Evolutionary conservation across 1,140 invertebrate species (phyloP), one percentile per base, ranked within the genome.

Genomic region (Brachionus asplanchnoidis): DNA sequence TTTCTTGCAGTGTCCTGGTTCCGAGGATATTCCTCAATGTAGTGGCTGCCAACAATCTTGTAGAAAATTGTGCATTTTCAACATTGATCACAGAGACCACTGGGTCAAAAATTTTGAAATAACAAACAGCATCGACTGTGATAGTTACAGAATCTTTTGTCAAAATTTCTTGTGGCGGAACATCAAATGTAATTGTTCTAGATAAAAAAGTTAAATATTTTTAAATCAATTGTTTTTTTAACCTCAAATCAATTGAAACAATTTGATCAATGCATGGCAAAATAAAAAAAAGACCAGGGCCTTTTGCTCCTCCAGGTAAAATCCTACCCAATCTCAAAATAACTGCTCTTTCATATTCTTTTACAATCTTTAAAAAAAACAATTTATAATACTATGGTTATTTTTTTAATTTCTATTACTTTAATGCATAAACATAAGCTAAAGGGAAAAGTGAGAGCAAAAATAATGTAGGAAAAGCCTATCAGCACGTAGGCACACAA

Each of bases 111-210:
- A 60, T 36, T 85, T 78, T 53, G 50, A 32, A 36, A 70, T 75
- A 70, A 14, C 50, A 32, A 46, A 84, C 65, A 11, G 60, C 79
- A 85, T 73, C 75, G 14, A 79, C 36, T 83, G 85, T 53, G 1
- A 86, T 77, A 6, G 85, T 85, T 5, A 86, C 85, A 20, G 85
- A 85, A 79, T 86, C 86, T 70, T 84, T 84, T 26, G 66, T 84
- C 42, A 73, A 46, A 14, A 84, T 36, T 50, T 84, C 82, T 84
- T 84, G 82, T 44, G 82, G 60, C 20, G 82, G 82, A 4, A 84
- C 82, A 60, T 84, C 82, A 75, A 70, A 84, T 46, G 60, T 84
- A 20, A 84, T 73, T 7, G 85, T 86, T 60, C 85, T 77, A 50
- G 23, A 42, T 78, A 36, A 56, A 42, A 20, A 42, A 20, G 2